These are phyloP conservation scores for Drosophila formosana DNA, from an alignment of 2,888 invertebrate genomes.

Conservation along the genomic window DNA sequence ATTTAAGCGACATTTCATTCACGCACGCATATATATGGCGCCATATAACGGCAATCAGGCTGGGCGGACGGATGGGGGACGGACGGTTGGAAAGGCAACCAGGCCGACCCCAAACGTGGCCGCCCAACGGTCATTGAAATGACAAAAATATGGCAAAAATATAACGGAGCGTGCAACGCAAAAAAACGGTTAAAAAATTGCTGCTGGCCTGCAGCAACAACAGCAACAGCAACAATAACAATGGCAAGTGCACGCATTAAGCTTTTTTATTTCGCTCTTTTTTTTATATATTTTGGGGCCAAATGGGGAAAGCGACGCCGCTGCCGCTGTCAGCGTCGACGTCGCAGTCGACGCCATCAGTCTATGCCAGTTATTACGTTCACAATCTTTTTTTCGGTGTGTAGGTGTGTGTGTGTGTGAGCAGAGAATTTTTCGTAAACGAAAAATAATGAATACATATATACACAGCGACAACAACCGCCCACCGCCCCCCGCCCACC, in stretches of 20 bases:
- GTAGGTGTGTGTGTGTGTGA: slow-evolving; percentile 49
- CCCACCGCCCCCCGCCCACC: not conserved
- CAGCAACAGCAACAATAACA: slow-evolving; percentile 48
- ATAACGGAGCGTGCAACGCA: slow-evolving; percentile 31
- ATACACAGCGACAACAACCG: slow-evolving; percentile 63
- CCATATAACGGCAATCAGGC: slow-evolving; percentile 68
- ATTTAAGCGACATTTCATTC: slow-evolving; percentile 73
- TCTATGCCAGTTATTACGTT: slow-evolving; percentile 79
- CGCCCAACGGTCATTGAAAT: slow-evolving; percentile 72
- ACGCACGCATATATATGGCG: slow-evolving; percentile 61
- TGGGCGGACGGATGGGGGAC: not conserved
- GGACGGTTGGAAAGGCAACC: slow-evolving; percentile 21
- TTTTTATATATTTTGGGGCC: slow-evolving; percentile 60
- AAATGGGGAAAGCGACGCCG: slow-evolving; percentile 61
- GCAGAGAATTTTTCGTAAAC: slow-evolving; percentile 78
- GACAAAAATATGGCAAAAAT: slow-evolving; percentile 73
- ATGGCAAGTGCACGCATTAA: slow-evolving; percentile 76
- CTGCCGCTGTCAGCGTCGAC: slow-evolving; percentile 34
- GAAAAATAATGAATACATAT: slow-evolving; percentile 79
- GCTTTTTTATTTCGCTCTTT: slow-evolving; percentile 58
- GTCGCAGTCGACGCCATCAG: slow-evolving; percentile 62
- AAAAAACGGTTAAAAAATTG: slow-evolving; percentile 69
- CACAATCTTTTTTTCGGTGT: slow-evolving; percentile 73
- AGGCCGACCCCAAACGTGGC: slow-evolving; percentile 39
- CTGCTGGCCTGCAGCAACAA: slow-evolving; percentile 64